These are phyloP conservation scores for Anoplopoma fimbria DNA, from an alignment of 2,113 vertebrate genomes.

Conservation along the genomic window DNA sequence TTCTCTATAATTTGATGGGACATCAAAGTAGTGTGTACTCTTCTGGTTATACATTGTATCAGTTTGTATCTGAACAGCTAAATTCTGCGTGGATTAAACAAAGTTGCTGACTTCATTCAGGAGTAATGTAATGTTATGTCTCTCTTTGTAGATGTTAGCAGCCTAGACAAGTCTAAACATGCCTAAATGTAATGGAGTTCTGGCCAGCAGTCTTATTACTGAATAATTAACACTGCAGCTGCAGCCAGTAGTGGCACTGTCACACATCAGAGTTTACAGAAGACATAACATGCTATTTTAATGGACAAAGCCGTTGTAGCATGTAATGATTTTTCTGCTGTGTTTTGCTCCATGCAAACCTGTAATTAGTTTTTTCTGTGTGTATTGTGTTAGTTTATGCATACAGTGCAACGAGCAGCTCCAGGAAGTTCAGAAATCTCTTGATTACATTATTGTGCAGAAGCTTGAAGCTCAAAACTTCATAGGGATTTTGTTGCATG, in stretches of 20 bases:
- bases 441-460: background rate
- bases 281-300: background rate
- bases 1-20: background rate
- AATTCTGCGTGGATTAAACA: background rate
- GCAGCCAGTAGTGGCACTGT: background rate
- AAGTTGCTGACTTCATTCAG: conserved; percentile 27
- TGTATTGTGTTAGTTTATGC: background rate
- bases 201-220: conserved; percentile 2
- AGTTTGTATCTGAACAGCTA: background rate
- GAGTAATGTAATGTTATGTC: too few species aligned
- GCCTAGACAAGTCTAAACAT: conserved; percentile 40
- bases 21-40: background rate
- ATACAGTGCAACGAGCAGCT: too few species aligned
- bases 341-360: background rate
- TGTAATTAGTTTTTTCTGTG: background rate
- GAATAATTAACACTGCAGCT: conserved; percentile 47
- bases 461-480: background rate
- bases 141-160: background rate
- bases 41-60: background rate
- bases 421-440: conserved; percentile 11
- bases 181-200: conserved; percentile 38
- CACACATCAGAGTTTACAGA: conserved; percentile 3
- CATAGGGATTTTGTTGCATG: background rate
- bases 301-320: background rate
- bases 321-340: background rate